A percentile compares a stretch with the other conserved stretches of the same genome.
phyloP scores from a whole-genome alignment of 2,888 invertebrate genomes.

The Drosophila putrida region DNA sequence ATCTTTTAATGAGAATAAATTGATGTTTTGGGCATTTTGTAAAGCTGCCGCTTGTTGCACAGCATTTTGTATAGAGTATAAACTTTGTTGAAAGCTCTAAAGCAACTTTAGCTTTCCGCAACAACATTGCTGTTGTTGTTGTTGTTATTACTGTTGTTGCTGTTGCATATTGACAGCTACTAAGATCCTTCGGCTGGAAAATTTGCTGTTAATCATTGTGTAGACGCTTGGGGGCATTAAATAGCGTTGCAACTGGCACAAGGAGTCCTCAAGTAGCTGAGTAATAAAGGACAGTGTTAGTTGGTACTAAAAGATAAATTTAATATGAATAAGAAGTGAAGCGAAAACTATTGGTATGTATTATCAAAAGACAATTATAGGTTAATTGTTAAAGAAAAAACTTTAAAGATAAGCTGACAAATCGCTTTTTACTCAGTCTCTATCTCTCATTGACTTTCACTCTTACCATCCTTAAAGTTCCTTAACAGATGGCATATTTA shows the following conservation, averaged over 20 bases:
- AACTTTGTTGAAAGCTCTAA: slow-evolving; percentile 50
- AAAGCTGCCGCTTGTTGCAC: slow-evolving; percentile 56
- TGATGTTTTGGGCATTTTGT: slow-evolving; percentile 80
- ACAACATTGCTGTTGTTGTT: slow-evolving; percentile 5
- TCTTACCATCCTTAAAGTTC: slow-evolving; percentile 1
- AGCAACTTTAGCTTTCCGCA: slow-evolving; percentile 19
- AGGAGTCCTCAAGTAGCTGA: not conserved
- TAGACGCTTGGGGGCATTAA: slow-evolving; percentile 34
- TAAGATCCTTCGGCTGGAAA: slow-evolving; percentile 39
- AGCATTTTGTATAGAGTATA: slow-evolving; percentile 54
- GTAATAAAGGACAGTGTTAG: not conserved
- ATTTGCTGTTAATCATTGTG: slow-evolving; percentile 67
- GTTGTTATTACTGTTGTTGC: slow-evolving; percentile 5
- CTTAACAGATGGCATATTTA: not conserved
- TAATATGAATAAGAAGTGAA: not conserved
- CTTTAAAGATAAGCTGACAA: not conserved
- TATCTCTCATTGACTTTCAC: not conserved
- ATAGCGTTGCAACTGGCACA: slow-evolving; percentile 12
- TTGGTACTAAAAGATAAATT: not conserved
- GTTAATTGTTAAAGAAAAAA: not conserved
- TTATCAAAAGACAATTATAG: not conserved
- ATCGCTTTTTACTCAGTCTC: no score
- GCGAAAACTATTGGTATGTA: no score
- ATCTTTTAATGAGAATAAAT: slow-evolving; percentile 81
- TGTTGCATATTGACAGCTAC: slow-evolving; percentile 65